Conservation (phyloP, 2,888 invertebrate genomes). For the Scaptomyza flava region DNA sequence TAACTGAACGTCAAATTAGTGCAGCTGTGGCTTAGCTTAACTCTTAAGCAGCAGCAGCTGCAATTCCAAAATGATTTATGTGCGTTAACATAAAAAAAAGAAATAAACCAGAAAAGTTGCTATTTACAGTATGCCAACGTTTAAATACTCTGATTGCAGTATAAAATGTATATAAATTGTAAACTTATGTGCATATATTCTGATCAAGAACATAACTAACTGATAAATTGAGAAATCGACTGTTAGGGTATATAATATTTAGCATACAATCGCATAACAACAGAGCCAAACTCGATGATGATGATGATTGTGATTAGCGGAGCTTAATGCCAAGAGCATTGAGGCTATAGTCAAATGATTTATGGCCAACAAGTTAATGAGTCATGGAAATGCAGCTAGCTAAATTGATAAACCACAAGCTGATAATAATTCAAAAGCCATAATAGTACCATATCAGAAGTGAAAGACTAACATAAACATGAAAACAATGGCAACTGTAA, state of each 20-base stretch:
- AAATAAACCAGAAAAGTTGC: background rate
- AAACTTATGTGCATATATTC: no score
- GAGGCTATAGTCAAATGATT: slow-evolving; percentile 39
- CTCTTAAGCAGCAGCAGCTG: slow-evolving; percentile 30
- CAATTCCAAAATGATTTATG: slow-evolving; percentile 58
- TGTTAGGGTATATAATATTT: no score
- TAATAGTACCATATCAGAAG: background rate
- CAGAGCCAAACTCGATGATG: background rate
- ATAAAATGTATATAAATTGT: no score
- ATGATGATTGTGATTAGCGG: background rate
- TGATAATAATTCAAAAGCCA: background rate
- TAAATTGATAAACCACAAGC: slow-evolving; percentile 2
- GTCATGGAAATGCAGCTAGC: slow-evolving; percentile 18
- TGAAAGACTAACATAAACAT: background rate
- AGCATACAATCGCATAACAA: no score
- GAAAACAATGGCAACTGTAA: no score
- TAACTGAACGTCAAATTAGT: slow-evolving; percentile 59
- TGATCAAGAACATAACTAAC: no score
- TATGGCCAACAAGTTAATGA: slow-evolving; percentile 36
- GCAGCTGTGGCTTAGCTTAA: slow-evolving; percentile 27
- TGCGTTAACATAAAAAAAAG: slow-evolving; percentile 14
- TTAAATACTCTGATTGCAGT: background rate
- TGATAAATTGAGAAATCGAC: no score
- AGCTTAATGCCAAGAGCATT: slow-evolving; percentile 1
- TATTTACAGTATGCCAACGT: background rate